Evolutionary conservation across 2,888 invertebrate genomes (phyloP).

Genomic region (Tenthredo livida): DNA sequence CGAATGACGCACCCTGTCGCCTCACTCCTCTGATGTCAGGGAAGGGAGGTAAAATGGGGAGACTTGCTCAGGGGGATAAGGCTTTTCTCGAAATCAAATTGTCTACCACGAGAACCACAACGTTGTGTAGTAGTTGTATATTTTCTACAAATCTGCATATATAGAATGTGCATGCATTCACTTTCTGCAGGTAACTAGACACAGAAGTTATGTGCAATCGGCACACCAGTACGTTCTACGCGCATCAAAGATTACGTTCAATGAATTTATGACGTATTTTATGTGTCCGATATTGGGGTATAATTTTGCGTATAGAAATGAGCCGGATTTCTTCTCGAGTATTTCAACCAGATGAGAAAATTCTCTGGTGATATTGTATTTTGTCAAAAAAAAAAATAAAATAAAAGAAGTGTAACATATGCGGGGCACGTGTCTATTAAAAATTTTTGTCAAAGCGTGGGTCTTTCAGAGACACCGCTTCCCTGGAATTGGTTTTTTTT

Average conservation of each 20-base stretch:
- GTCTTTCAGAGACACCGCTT: background rate
- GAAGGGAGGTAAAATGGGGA: slow-evolving; percentile 6
- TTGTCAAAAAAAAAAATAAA: background rate
- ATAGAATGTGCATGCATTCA: slow-evolving; percentile 22
- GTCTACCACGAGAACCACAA: slow-evolving; percentile 44
- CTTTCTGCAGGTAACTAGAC: background rate
- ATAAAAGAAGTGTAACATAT: background rate
- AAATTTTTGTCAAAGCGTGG: background rate
- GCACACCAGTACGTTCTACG: background rate
- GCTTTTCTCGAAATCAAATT: slow-evolving; percentile 48
- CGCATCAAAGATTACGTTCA: slow-evolving; percentile 35
- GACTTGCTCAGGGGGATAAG: slow-evolving; percentile 3
- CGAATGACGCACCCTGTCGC: slow-evolving; percentile 43
- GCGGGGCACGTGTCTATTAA: background rate
- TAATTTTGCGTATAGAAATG: background rate
- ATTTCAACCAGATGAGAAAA: background rate
- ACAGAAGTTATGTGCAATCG: background rate
- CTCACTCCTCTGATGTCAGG: slow-evolving; percentile 12
- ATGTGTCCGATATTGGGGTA: background rate
- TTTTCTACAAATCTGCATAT: background rate
- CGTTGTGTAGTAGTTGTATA: slow-evolving; percentile 2
- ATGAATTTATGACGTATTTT: background rate
- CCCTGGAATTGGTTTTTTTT: background rate
- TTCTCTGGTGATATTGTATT: background rate
- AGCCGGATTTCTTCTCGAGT: background rate